Conservation (phyloP, 2,888 invertebrate genomes). For the Spilarctia lutea region DNA sequence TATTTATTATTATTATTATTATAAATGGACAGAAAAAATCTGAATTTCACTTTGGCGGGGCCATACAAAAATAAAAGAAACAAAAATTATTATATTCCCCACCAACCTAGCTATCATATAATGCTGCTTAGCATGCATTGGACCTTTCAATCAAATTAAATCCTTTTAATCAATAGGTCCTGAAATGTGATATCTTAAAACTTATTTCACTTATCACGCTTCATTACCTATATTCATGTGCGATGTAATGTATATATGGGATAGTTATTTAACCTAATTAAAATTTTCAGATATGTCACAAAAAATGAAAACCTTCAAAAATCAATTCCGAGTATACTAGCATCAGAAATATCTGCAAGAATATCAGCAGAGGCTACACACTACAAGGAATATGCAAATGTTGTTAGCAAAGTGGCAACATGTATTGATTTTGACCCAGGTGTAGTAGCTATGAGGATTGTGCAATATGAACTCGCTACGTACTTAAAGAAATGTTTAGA, state of each 20-base stretch:
- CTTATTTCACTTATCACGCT: no score
- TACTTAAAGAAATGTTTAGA: constrained; percentile 63
- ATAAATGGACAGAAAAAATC: no score
- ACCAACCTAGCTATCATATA: no score
- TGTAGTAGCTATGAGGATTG: constrained; percentile 55
- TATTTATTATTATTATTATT: no score
- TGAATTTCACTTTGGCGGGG: no score
- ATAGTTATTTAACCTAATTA: background rate
- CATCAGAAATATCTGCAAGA: constrained; percentile 50
- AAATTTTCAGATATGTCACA: constrained; percentile 67
- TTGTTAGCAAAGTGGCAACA: constrained; percentile 61
- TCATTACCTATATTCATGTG: no score
- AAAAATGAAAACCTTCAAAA: constrained; percentile 61
- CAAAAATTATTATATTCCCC: no score
- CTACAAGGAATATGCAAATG: constrained; percentile 52
- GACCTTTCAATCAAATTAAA: no score
- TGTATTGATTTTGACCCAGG: constrained; percentile 75
- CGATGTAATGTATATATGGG: background rate
- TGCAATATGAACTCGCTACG: constrained; percentile 54
- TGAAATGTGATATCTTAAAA: no score
- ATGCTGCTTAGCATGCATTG: no score
- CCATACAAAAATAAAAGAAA: no score
- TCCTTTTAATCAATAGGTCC: no score
- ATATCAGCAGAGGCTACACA: constrained; percentile 27
- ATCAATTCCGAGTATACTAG: constrained; percentile 60